These are phyloP conservation scores for Nasonovia ribisnigri DNA, from an alignment of 2,888 invertebrate species.

Conservation along the genomic window DNA sequence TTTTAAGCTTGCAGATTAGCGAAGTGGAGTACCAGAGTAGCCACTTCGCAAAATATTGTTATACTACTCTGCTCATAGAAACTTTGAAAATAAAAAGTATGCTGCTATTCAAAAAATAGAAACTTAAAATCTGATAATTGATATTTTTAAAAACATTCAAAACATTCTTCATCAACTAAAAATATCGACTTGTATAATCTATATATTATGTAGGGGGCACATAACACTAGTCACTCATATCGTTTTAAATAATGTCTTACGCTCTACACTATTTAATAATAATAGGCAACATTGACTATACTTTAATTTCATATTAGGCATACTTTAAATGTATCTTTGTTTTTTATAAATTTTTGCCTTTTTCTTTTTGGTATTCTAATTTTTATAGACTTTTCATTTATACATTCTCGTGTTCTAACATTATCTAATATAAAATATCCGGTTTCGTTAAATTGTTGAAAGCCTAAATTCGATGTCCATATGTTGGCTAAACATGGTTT, in stretches of 20 bases:
- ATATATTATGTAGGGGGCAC: too few relatives aligned
- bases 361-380: neutral
- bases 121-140: neutral
- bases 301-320: neutral
- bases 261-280: neutral
- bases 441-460: neutral
- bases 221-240: neutral
- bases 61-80: neutral
- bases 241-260: neutral
- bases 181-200: too few relatives aligned
- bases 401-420: neutral
- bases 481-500: neutral
- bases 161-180: too few relatives aligned
- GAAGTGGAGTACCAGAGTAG: neutral
- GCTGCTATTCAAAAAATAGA: neutral
- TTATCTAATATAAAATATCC: neutral
- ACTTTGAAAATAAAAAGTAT: neutral
- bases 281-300: neutral
- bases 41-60: neutral
- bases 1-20: neutral
- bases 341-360: neutral
- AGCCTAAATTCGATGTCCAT: constrained; percentile 30
- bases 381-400: neutral
- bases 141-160: neutral
- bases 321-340: neutral